Conservation (phyloP, 2,888 invertebrate genomes). For the Operophtera brumata region DNA sequence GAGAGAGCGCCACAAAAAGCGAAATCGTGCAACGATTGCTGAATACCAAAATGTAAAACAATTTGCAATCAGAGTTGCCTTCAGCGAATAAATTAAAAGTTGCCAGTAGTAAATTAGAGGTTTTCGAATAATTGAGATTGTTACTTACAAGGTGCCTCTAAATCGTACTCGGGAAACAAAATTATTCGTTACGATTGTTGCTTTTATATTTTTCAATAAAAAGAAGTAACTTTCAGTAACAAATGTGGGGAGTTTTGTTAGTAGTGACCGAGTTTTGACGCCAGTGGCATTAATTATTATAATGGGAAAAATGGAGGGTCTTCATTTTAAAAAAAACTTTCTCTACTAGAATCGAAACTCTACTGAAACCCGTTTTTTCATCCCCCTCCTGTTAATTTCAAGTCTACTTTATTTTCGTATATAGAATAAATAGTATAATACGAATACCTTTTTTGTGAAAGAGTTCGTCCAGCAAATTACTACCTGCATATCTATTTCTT, state of each 20-base stretch:
- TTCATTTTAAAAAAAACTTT: background rate
- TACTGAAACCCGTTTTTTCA: background rate
- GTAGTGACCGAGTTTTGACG: conserved; percentile 11
- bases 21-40: conserved; percentile 47
- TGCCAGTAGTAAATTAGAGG: conserved; percentile 58
- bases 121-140: conserved; percentile 59
- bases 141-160: conserved; percentile 43
- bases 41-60: conserved; percentile 62
- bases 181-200: conserved; percentile 22
- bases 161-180: conserved; percentile 31
- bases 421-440: too few relatives aligned
- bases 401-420: too few relatives aligned
- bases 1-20: conserved; percentile 34
- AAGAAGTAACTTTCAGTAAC: conserved; percentile 22
- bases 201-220: conserved; percentile 21
- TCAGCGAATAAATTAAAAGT: conserved; percentile 65
- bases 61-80: conserved; percentile 63
- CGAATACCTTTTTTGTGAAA: too few relatives aligned
- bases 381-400: too few relatives aligned
- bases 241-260: conserved; percentile 22
- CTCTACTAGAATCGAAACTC: background rate
- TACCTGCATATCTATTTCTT: too few relatives aligned
- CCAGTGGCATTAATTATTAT: conserved; percentile 6
- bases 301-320: background rate
- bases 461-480: too few relatives aligned